phyloP scores from a whole-genome alignment of 2,797 vertebrate genomes.

The Muscicapa striata region DNA sequence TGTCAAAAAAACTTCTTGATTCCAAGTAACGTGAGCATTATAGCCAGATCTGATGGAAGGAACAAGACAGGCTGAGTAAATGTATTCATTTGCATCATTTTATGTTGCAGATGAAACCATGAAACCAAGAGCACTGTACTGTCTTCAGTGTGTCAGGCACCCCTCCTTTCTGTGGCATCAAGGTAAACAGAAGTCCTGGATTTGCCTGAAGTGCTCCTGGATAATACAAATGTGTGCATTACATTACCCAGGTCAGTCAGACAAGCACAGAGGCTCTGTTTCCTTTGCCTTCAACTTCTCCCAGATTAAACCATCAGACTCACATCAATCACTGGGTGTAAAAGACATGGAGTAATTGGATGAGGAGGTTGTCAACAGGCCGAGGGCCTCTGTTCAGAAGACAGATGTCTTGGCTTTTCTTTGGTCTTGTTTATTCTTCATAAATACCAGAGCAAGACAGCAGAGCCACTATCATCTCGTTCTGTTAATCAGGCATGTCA shows the following conservation, averaged over 20 bases:
- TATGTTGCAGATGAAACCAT: neutral
- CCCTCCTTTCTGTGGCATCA: neutral
- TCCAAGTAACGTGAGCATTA: neutral
- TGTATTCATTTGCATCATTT: neutral
- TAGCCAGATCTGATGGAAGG: neutral
- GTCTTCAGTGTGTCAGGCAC: neutral
- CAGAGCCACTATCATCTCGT: constrained; percentile 7
- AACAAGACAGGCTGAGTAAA: neutral
- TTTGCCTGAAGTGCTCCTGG: neutral
- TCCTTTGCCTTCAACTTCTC: neutral
- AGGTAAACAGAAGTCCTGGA: neutral
- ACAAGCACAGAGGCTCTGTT: neutral
- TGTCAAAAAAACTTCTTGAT: neutral
- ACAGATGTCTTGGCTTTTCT: constrained; percentile 27
- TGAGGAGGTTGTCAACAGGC: constrained; percentile 1
- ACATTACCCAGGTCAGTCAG: neutral
- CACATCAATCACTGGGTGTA: neutral
- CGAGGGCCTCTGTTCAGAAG: constrained; percentile 27
- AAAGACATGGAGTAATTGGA: neutral
- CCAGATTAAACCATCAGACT: neutral
- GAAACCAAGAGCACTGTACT: neutral
- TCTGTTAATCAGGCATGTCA: constrained; percentile 47
- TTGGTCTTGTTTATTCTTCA: constrained; percentile 44
- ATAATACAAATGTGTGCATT: neutral
- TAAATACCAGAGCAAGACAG: constrained; percentile 41